Conservation (phyloP, 2,113 vertebrate species). For the Fulica atra region DNA sequence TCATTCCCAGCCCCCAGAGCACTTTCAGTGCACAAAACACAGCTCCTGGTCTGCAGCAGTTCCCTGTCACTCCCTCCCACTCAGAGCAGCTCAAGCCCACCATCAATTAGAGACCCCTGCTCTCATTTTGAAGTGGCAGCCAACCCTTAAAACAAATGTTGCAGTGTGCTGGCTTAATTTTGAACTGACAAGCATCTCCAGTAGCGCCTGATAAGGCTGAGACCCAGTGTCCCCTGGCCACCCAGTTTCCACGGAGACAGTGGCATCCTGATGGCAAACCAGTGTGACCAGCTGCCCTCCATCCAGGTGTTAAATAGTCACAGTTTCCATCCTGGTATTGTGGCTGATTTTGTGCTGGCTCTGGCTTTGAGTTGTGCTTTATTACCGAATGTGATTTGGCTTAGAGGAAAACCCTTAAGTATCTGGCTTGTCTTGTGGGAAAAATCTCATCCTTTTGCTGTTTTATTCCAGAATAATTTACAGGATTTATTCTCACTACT, state of each 20-base stretch:
- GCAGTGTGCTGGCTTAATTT: neutral
- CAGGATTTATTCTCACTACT: neutral
- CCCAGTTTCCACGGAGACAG: neutral
- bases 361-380: neutral
- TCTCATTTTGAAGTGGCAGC: neutral
- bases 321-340: neutral
- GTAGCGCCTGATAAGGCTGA: fast-evolving
- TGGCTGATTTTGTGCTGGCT: neutral
- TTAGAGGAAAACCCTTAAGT: neutral
- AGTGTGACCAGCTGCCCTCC: neutral
- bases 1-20: neutral
- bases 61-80: neutral
- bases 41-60: neutral
- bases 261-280: neutral
- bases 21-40: neutral
- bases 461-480: neutral
- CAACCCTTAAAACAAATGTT: neutral
- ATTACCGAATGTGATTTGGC: neutral
- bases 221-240: neutral
- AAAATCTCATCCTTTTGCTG: neutral
- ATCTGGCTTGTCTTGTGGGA: neutral
- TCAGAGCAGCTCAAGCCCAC: neutral
- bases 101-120: fast-evolving
- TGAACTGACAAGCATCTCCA: neutral
- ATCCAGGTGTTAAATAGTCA: neutral